A percentile compares a stretch with the other conserved stretches of the same genome.
These are phyloP conservation scores for Galerucella pusilla DNA, from an alignment of 2,888 invertebrate genomes.

Conservation along the genomic window DNA sequence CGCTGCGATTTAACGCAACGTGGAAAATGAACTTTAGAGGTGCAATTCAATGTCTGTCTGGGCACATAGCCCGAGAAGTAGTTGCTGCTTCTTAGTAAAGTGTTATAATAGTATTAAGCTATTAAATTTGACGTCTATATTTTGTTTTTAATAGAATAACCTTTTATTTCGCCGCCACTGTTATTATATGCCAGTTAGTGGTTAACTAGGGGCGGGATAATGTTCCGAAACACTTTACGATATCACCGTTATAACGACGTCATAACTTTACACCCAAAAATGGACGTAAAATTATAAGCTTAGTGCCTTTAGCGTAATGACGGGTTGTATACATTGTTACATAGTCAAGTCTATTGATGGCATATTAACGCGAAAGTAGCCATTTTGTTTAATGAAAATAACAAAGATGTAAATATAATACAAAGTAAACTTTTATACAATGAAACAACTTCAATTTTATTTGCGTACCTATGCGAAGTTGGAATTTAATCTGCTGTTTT, in stretches of 20 bases:
- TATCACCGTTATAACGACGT: slow-evolving; percentile 57
- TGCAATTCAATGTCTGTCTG: too few relatives aligned
- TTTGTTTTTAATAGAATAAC: background rate
- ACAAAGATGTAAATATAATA: background rate
- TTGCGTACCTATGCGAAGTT: too few relatives aligned
- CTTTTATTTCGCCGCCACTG: slow-evolving; percentile 22
- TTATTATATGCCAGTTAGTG: slow-evolving; percentile 43
- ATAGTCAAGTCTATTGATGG: slow-evolving; percentile 3
- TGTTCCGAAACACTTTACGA: slow-evolving; percentile 60
- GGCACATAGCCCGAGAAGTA: too few relatives aligned
- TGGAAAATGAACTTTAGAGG: too few relatives aligned
- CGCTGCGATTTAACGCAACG: too few relatives aligned
- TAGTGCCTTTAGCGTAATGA: slow-evolving; percentile 36
- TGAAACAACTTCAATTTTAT: too few relatives aligned
- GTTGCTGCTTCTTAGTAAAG: too few relatives aligned
- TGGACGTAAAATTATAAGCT: slow-evolving; percentile 48
- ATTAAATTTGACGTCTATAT: too few relatives aligned
- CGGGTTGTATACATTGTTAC: slow-evolving; percentile 45
- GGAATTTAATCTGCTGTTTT: too few relatives aligned
- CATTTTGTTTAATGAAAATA: background rate
- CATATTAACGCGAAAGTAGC: background rate
- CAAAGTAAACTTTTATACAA: too few relatives aligned
- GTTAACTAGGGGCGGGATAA: slow-evolving; percentile 55
- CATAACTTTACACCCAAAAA: slow-evolving; percentile 55
- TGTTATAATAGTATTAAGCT: too few relatives aligned